These are phyloP conservation scores for Aphodius sticticus DNA, from an alignment of 2,888 invertebrate species.

Conservation along the genomic window DNA sequence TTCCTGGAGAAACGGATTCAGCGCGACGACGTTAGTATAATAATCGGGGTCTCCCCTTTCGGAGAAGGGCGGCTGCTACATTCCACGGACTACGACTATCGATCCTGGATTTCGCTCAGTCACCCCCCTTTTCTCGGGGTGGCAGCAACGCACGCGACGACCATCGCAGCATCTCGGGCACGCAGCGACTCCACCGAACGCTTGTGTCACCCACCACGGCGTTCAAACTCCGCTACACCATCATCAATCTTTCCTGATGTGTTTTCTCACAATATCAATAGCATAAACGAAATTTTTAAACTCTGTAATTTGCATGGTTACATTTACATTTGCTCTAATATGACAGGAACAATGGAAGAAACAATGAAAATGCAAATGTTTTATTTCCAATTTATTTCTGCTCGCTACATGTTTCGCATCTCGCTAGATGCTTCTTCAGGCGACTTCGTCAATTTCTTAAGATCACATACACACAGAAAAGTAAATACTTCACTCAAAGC, in stretches of 20 bases:
- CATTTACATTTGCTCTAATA: too few relatives aligned
- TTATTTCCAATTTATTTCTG: too few relatives aligned
- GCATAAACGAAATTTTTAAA: not conserved
- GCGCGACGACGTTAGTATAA: conserved; percentile 39
- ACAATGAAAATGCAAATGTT: too few relatives aligned
- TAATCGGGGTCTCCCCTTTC: not conserved
- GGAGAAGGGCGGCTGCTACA: conserved; percentile 43
- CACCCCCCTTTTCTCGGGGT: conserved; percentile 41
- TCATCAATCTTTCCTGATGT: not conserved
- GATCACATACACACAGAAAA: too few relatives aligned
- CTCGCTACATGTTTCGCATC: too few relatives aligned
- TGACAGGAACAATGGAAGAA: too few relatives aligned
- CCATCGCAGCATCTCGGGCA: not conserved
- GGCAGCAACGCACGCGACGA: conserved; percentile 27
- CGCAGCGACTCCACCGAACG: not conserved
- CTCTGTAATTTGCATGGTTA: not conserved
- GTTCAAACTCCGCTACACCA: not conserved
- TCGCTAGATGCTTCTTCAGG: too few relatives aligned
- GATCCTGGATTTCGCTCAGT: conserved; percentile 42
- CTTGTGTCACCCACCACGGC: not conserved
- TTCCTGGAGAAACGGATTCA: conserved; percentile 48
- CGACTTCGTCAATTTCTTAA: too few relatives aligned
- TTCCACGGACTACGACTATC: conserved; percentile 41
- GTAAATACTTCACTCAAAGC: too few relatives aligned
- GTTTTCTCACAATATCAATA: not conserved